A percentile compares a stretch with the other conserved stretches of the same genome.
Evolutionary conservation across 2,113 vertebrate species (phyloP).

Genomic region (Oncorhynchus gorbuscha): DNA sequence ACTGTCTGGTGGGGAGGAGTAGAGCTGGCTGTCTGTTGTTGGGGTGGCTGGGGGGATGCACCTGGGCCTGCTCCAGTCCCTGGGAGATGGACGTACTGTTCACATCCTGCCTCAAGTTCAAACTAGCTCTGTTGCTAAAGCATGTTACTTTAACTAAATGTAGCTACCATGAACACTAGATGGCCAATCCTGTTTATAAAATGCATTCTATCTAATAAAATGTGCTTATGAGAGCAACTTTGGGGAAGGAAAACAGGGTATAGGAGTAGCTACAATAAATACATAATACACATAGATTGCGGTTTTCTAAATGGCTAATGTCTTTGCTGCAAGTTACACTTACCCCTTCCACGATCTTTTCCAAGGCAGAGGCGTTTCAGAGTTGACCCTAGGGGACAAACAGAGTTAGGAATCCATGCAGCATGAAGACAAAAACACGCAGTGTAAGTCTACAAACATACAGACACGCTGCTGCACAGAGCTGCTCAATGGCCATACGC

Average conservation of each 20-base stretch:
- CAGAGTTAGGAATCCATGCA: slow-evolving; percentile 53
- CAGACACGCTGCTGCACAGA: neutral
- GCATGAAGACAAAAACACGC: neutral
- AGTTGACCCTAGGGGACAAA: slow-evolving; percentile 83
- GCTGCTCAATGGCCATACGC: slow-evolving; percentile 12
- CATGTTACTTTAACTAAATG: no score
- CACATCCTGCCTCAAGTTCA: neutral
- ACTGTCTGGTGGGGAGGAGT: slow-evolving; percentile 76
- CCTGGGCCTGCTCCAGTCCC: slow-evolving; percentile 76
- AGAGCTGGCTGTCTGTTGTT: slow-evolving; percentile 62
- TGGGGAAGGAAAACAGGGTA: no score
- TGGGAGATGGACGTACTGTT: slow-evolving; percentile 52
- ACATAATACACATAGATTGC: no score
- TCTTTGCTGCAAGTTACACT: slow-evolving; percentile 78
- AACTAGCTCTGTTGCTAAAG: no score
- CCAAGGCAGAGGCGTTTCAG: slow-evolving; percentile 98
- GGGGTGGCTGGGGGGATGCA: slow-evolving; percentile 56
- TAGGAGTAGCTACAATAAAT: no score
- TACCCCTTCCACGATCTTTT: slow-evolving; percentile 98
- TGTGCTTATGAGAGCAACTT: no score
- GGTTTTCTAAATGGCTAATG: no score
- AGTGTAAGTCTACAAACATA: neutral
- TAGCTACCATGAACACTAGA: no score
- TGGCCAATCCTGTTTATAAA: no score
- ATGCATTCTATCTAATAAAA: no score